Evolutionary conservation across 2,888 invertebrate species (phyloP).

Genomic region (Drosophila atripex): DNA sequence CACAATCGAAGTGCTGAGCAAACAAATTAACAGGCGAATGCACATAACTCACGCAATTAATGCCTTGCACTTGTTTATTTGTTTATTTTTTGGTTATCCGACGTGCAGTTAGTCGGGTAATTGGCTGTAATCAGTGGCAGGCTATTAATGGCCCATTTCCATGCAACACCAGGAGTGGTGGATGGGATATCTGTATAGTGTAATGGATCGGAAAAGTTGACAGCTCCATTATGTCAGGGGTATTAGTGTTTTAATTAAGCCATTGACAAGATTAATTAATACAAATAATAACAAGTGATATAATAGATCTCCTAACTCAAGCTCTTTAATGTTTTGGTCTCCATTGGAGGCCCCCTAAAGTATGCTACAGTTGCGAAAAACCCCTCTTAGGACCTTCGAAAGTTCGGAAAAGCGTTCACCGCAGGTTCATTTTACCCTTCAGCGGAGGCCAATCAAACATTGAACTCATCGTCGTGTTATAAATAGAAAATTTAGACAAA

Average conservation of each 20-base stretch:
- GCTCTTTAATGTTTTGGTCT: not conserved
- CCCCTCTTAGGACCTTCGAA: not conserved
- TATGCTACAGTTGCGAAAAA: constrained; percentile 5
- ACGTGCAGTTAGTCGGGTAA: constrained; percentile 31
- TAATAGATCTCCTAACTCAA: no score
- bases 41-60: constrained; percentile 36
- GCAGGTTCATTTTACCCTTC: constrained; percentile 40
- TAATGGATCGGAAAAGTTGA: not conserved
- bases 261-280: not conserved
- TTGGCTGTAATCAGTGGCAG: constrained; percentile 42
- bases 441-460: constrained; percentile 46
- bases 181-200: not conserved
- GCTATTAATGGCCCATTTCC: constrained; percentile 24
- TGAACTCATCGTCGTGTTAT: constrained; percentile 44
- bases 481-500: constrained; percentile 47
- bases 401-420: constrained; percentile 3
- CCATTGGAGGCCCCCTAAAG: not conserved
- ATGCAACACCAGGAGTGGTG: not conserved
- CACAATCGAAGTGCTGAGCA: constrained; percentile 22
- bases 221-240: not conserved
- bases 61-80: constrained; percentile 30
- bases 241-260: no score
- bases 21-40: constrained; percentile 37
- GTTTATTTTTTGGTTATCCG: constrained; percentile 34
- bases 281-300: no score